Percentiles rank a stretch among this genome's conserved stretches.
Evolutionary conservation across 1,140 invertebrate genomes (phyloP).

Genomic region (Drosophila pruinosa): DNA sequence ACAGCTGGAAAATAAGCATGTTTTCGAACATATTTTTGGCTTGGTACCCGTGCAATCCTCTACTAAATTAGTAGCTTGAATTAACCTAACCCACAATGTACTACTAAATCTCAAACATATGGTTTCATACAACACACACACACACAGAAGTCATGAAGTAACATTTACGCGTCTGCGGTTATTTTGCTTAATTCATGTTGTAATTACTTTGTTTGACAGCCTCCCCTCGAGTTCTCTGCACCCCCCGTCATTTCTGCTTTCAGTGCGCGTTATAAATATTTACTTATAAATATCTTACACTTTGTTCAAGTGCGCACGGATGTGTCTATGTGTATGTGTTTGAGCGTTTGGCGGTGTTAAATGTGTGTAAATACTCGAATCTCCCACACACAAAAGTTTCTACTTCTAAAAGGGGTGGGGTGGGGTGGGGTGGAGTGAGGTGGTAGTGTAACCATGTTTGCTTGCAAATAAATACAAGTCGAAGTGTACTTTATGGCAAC

Average conservation of each 20-base stretch:
- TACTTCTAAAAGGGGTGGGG: not conserved
- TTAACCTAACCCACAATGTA: not conserved
- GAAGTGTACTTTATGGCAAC: slow-evolving; percentile 62
- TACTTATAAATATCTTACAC: slow-evolving; percentile 64
- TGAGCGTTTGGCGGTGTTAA: slow-evolving; percentile 45
- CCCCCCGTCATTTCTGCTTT: not conserved
- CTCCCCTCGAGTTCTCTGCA: not conserved
- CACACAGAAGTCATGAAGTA: slow-evolving; percentile 51
- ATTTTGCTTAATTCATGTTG: slow-evolving; percentile 68
- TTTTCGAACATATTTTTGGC: not conserved
- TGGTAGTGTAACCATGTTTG: slow-evolving; percentile 44
- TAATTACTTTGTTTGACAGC: slow-evolving; percentile 56
- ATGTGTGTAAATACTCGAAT: slow-evolving; percentile 55
- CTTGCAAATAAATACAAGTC: slow-evolving; percentile 66
- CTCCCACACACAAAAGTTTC: slow-evolving; percentile 36
- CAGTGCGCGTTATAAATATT: slow-evolving; percentile 54
- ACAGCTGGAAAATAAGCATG: not conserved
- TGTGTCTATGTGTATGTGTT: slow-evolving; percentile 14
- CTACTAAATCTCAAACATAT: slow-evolving; percentile 18
- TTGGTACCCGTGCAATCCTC: not conserved
- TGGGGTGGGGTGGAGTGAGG: not conserved
- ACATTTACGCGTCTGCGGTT: slow-evolving; percentile 64
- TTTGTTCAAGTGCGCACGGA: slow-evolving; percentile 48
- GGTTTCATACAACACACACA: slow-evolving; percentile 8
- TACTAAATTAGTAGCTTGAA: not conserved